A percentile compares a stretch with the other conserved stretches of the same genome.
Conservation (phyloP, 1,140 invertebrate genomes). For the Zaprionus nigranus region DNA sequence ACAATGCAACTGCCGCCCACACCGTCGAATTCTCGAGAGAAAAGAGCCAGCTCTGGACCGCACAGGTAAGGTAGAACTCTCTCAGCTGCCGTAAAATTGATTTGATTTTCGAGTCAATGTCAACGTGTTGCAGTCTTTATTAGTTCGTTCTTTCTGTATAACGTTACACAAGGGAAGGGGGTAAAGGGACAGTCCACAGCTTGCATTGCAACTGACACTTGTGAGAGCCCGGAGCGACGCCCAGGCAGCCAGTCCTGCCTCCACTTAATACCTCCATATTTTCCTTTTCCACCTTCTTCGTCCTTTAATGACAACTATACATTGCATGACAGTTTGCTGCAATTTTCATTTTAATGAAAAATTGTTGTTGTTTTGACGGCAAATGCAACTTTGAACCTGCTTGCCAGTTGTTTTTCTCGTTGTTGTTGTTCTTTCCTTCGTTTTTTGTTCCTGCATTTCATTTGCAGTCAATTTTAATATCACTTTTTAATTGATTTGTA, state of each 20-base stretch:
- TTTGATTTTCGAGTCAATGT: slow-evolving; percentile 63
- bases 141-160: slow-evolving; percentile 11
- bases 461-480: slow-evolving; percentile 24
- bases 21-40: not conserved
- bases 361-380: slow-evolving; percentile 25
- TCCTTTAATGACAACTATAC: no score
- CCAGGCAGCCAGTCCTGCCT: not conserved
- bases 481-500: slow-evolving; percentile 45
- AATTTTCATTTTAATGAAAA: slow-evolving; percentile 48
- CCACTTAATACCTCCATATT: not conserved
- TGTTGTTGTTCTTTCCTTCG: slow-evolving; percentile 13
- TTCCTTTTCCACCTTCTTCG: not conserved
- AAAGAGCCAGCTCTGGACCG: not conserved
- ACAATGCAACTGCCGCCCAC: slow-evolving; percentile 19
- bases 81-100: slow-evolving; percentile 49
- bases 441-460: slow-evolving; percentile 31
- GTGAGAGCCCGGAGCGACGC: not conserved
- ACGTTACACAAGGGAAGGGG: not conserved
- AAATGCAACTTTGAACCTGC: slow-evolving; percentile 36
- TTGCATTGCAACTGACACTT: slow-evolving; percentile 26
- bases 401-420: not conserved
- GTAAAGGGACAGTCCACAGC: not conserved
- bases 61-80: not conserved
- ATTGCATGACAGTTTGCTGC: slow-evolving; percentile 8
- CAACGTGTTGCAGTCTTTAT: slow-evolving; percentile 30